Percentiles rank a stretch among this genome's conserved stretches.
Conservation (phyloP, 2,113 vertebrate species). For the Leptocoma aspasia region DNA sequence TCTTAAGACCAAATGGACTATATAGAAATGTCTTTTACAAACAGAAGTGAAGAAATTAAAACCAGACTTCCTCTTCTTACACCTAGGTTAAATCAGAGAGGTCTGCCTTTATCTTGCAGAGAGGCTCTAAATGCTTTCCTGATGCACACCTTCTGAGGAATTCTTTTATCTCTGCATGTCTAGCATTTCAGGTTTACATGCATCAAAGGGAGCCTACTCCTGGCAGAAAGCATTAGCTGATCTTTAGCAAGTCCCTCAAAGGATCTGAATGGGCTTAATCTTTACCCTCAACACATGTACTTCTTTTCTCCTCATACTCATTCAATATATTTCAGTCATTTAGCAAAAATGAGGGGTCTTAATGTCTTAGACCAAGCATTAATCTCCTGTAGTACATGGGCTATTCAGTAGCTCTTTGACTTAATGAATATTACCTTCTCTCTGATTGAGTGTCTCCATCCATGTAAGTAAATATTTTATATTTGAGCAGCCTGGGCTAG, state of each 20-base stretch:
- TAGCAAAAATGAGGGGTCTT: not conserved
- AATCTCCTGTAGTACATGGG: not conserved
- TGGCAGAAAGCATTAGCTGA: not conserved
- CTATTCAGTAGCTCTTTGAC: not conserved
- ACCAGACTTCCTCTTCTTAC: not conserved
- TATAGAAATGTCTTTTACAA: not conserved
- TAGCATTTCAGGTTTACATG: slow-evolving; percentile 4
- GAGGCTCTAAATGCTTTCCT: not conserved
- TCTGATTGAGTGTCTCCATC: not conserved
- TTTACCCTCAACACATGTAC: not conserved
- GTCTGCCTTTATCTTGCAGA: not conserved
- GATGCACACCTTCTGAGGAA: not conserved
- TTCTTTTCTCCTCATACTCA: not conserved
- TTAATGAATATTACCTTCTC: not conserved
- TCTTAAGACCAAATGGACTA: not conserved
- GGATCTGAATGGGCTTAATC: not conserved
- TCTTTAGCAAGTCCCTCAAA: not conserved
- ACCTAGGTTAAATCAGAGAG: not conserved
- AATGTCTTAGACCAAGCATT: not conserved
- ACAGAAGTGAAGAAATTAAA: not conserved
- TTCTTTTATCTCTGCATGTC: slow-evolving; percentile 6
- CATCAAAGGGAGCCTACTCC: slow-evolving; percentile 4
- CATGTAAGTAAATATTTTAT: not conserved
- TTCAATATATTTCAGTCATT: not conserved
- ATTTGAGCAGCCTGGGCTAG: not conserved